Conservation (phyloP, 2,888 invertebrate genomes). For the Ormyrus thymus region DNA sequence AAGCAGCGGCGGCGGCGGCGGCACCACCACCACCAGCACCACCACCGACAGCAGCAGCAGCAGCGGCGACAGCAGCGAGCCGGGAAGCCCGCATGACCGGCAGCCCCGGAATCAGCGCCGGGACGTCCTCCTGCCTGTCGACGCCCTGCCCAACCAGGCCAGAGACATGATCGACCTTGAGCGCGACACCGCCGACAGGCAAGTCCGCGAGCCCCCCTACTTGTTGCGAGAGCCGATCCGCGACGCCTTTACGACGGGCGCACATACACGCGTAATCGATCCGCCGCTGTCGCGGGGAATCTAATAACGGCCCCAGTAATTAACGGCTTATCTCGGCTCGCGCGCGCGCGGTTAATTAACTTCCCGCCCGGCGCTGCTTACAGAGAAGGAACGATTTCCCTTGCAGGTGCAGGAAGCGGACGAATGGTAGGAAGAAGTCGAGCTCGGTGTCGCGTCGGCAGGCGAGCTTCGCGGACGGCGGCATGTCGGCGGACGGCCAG, state of each 20-base stretch:
- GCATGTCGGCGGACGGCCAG: conserved; percentile 64
- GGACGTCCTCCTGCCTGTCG: conserved; percentile 59
- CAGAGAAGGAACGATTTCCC: conserved; percentile 17
- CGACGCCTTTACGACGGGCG: no score
- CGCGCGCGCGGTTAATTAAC: neutral
- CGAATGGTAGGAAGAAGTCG: conserved; percentile 72
- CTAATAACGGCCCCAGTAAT: no score
- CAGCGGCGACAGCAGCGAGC: conserved; percentile 42
- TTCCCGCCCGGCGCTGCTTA: no score
- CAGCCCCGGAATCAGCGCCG: conserved; percentile 59
- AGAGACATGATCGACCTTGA: conserved; percentile 73
- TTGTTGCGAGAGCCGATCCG: no score
- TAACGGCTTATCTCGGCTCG: neutral
- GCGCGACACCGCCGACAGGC: conserved; percentile 73
- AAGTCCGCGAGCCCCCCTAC: conserved; percentile 60
- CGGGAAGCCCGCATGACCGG: conserved; percentile 68
- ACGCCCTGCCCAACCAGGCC: conserved; percentile 62
- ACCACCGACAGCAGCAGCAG: conserved; percentile 2
- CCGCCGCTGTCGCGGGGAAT: no score
- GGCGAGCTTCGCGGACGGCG: conserved; percentile 62
- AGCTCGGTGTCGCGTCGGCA: conserved; percentile 72
- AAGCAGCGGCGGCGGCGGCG: neutral
- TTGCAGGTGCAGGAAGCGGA: conserved; percentile 71
- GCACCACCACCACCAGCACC: neutral
- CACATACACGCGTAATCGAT: no score